Evolutionary conservation across 2,797 vertebrate genomes (phyloP), one percentile per base, ranked within the genome.

Genomic region (Mormyrops boulengeri): DNA sequence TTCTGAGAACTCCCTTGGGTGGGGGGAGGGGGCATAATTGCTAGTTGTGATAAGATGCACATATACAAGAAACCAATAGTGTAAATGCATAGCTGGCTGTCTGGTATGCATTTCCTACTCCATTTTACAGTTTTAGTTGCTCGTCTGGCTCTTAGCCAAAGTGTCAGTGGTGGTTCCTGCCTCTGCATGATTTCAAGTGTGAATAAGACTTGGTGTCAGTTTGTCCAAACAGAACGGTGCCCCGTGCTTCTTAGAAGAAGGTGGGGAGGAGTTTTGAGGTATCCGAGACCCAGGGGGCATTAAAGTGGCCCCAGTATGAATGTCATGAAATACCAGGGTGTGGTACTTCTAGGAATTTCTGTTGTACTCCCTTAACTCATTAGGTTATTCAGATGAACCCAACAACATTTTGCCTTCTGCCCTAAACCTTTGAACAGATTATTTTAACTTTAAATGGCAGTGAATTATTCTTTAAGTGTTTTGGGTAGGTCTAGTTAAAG

Each of bases 231-330:
- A 57, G 34, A 41, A n/a, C 47, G 0, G 47, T 85, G 82, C 22
- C 82, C 82, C n/a, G 2, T 85, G 88, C 88, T 88, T 73, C 49
- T 34, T 9, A 77, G 26, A 52, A 38, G 88, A 80, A 44, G 73
- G 19, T 11, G 38, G 12, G n/a, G 60, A 30, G 60, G 11, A 19
- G 57, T 49, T 88, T n/a, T 66, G 41, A n/a, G 38, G 41, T 47
- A 82, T 82, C 41, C 47, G 17, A 82, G 17, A 82, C 77, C 41
- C 6, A 19, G 41, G 38, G 38, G 77, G 38, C 66, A 73, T 82
- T 82, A n/a, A 47, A 82, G 38, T 47, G 77, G 77, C 17, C 41
- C 73, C 77, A 82, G 41, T 44, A 47, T 82, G 17, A 7, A 82
- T 82, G 41, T n/a, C 17, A 82, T 82, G 38, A 47, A 47, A 82